Base-by-base conservation (phyloP, 2,797 vertebrate species). In the Sciurus carolinensis region DNA sequence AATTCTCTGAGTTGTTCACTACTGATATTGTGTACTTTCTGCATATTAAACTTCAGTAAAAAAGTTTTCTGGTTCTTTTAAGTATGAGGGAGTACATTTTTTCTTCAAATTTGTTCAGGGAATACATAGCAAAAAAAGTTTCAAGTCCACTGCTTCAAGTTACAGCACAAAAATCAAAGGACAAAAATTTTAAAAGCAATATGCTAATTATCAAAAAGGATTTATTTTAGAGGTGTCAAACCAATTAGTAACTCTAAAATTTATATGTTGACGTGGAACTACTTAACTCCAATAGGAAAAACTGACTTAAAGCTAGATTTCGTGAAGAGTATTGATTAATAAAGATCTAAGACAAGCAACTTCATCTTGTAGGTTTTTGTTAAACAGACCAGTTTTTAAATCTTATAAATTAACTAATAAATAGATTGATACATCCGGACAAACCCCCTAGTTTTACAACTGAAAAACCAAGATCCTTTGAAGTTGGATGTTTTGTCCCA, bases 371-470 rank as follows among this genome's bases (percentile, higher is more conserved):
- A 92, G 15, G 24, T 80, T 92, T 92, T 92, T 93, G 87, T 87
- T 94, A 87, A 96, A 83, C 47, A 64, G 64, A 28, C 81, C 8
- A 9, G 22, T 73, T 87, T 95, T 93, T 94, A 75, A 93, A 95
- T 90, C 67, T 96, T 87, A 88, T 44, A 90, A 96, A 77, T 92
- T 67, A 92, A 93, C 36, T 77, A 87, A 94, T 69, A 50, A 67
- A 82, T 7, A 73, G 50, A 87, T 44, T 89, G 69, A 95, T 39
- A 85, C 1, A 93, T 57, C 52, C 90, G 76, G 76, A 84, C 33
- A 91, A 80, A 81, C 87, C 7, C 82, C 72, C 69, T 81, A 90
- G 86, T 95, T 95, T 94, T 93, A 93, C 77, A 92, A 95, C 87
- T 42, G 50, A 95, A 91, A 96, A 80, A 94, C 42, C 10, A 93